Conservation (phyloP, 2,113 vertebrate genomes). For the Sylvietta virens region DNA sequence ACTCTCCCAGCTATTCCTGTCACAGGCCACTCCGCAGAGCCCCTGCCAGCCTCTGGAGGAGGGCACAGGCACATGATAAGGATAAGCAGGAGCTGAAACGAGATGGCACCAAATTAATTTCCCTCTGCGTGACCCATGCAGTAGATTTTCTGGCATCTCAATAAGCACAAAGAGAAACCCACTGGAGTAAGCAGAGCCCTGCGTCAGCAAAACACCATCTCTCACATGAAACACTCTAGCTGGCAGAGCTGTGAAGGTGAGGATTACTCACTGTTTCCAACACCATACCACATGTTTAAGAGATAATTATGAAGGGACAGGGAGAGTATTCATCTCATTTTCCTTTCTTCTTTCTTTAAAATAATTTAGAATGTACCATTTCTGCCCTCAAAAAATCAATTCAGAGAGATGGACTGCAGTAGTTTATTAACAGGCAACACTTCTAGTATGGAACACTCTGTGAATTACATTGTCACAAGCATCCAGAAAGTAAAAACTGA, state of each 20-base stretch:
- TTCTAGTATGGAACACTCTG: background rate
- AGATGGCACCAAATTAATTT: conserved; percentile 8
- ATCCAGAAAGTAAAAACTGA: background rate
- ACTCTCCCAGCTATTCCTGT: background rate
- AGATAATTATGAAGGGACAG: background rate
- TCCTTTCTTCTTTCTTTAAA: background rate
- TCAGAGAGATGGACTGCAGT: background rate
- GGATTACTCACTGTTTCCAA: conserved; percentile 14
- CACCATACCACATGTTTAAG: background rate
- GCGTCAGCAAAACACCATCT: conserved; percentile 9
- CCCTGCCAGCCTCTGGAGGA: background rate
- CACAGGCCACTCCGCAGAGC: background rate
- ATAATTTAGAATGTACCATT: background rate
- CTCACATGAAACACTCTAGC: background rate
- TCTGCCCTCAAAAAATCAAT: background rate
- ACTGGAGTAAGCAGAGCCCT: background rate
- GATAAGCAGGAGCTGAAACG: background rate
- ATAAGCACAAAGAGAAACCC: background rate
- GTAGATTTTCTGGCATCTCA: conserved; percentile 6
- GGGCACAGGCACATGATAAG: conserved; percentile 24
- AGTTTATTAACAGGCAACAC: background rate
- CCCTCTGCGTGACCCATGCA: background rate
- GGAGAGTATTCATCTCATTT: background rate
- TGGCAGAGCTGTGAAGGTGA: background rate
- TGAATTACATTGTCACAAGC: background rate